Evolutionary conservation across 2,888 invertebrate species (phyloP).

Genomic region (Argynnis bischoffii): DNA sequence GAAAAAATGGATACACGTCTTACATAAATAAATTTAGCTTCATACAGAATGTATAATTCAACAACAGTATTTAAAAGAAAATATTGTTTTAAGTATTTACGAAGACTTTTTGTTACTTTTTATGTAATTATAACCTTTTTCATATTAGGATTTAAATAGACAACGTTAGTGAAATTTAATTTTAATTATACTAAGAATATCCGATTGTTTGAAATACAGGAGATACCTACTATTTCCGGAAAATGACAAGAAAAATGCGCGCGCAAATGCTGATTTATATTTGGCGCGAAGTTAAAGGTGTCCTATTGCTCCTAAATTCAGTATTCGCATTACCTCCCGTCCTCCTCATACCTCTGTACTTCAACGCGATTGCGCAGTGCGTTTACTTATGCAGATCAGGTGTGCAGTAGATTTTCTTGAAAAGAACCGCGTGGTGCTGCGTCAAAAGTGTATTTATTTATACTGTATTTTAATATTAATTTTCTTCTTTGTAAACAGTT

Average conservation of each 20-base stretch:
- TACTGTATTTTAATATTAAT: conserved; percentile 5
- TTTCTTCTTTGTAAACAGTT: background rate
- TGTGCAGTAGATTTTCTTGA: conserved; percentile 37
- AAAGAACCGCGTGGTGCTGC: conserved; percentile 34
- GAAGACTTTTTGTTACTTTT: background rate
- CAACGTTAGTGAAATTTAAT: background rate
- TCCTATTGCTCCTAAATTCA: conserved; percentile 28
- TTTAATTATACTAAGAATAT: background rate
- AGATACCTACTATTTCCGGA: conserved; percentile 31
- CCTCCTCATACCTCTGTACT: conserved; percentile 23
- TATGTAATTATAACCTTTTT: too few relatives aligned
- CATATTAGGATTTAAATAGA: too few relatives aligned
- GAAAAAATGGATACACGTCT: conserved; percentile 30
- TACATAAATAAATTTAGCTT: background rate
- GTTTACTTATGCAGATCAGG: conserved; percentile 41
- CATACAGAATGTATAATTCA: background rate
- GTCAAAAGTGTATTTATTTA: conserved; percentile 13
- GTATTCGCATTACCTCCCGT: conserved; percentile 34
- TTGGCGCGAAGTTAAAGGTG: conserved; percentile 37
- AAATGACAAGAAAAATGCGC: conserved; percentile 35
- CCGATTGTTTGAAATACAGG: background rate
- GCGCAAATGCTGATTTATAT: conserved; percentile 37
- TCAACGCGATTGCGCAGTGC: conserved; percentile 44
- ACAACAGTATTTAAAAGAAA: background rate
- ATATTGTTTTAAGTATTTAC: background rate